Conservation (phyloP, 1,140 invertebrate species). For the Ylistrum balloti region DNA sequence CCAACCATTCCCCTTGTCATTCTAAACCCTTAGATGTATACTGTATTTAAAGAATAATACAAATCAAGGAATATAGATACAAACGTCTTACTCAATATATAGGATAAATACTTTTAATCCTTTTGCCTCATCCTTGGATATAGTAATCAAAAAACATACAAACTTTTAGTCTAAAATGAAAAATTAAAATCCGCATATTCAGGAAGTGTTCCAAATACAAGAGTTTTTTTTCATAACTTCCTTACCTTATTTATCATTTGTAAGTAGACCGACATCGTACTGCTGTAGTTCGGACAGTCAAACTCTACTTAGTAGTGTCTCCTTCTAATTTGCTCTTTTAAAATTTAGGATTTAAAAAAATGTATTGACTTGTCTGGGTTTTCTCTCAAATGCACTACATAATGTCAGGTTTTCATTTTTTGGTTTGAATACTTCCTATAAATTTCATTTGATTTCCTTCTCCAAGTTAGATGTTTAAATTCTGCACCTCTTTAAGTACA, state of each 20-base stretch:
- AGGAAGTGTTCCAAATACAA: not conserved
- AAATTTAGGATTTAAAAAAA: not conserved
- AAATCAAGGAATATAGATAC: too few species aligned
- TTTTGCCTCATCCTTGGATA: not conserved
- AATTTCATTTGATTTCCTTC: not conserved
- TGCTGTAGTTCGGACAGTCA: not conserved
- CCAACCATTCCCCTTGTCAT: too few species aligned
- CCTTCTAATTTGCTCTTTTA: not conserved
- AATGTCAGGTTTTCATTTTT: not conserved
- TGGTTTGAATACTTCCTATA: not conserved
- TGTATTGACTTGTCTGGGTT: too few species aligned
- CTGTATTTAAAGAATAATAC: too few species aligned
- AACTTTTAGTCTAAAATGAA: not conserved
- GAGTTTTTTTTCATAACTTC: not conserved
- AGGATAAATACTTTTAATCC: not conserved
- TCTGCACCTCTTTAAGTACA: constrained; percentile 4
- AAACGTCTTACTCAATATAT: not conserved
- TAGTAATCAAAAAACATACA: not conserved
- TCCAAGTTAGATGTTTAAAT: not conserved
- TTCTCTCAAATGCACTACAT: not conserved
- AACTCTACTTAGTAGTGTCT: not conserved
- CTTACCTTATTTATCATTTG: constrained; percentile 14
- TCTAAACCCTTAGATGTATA: too few species aligned
- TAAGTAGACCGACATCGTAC: not conserved
- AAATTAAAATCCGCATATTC: not conserved